Conservation (phyloP, 2,113 vertebrate genomes). For the Salvator merianae region DNA sequence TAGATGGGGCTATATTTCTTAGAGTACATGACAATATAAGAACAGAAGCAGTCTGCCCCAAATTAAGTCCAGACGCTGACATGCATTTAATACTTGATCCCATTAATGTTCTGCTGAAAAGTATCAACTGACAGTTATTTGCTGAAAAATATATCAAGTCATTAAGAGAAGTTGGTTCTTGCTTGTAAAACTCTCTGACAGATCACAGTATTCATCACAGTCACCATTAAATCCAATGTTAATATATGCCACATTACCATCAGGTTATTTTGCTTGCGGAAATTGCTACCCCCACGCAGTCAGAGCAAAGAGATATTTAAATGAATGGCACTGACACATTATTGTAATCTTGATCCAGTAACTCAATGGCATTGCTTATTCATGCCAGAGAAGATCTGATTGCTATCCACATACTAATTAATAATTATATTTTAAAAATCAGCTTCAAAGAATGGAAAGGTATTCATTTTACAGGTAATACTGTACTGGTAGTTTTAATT, state of each 20-base stretch:
- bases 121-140: background rate
- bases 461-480: no score
- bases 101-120: background rate
- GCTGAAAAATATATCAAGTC: background rate
- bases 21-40: background rate
- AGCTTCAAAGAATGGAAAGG: no score
- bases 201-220: background rate
- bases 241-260: background rate
- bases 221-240: no score
- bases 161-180: background rate
- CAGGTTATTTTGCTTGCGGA: background rate
- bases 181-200: background rate
- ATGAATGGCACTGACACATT: no score
- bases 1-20: background rate
- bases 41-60: background rate
- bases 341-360: no score
- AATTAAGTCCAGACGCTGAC: background rate
- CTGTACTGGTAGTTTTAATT: no score
- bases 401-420: no score
- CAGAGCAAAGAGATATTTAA: no score
- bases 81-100: background rate
- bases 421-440: no score
- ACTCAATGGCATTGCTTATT: no score
- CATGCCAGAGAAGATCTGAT: no score
- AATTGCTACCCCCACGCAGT: no score